Conservation (phyloP, 2,113 vertebrate species). For the Salvator merianae region DNA sequence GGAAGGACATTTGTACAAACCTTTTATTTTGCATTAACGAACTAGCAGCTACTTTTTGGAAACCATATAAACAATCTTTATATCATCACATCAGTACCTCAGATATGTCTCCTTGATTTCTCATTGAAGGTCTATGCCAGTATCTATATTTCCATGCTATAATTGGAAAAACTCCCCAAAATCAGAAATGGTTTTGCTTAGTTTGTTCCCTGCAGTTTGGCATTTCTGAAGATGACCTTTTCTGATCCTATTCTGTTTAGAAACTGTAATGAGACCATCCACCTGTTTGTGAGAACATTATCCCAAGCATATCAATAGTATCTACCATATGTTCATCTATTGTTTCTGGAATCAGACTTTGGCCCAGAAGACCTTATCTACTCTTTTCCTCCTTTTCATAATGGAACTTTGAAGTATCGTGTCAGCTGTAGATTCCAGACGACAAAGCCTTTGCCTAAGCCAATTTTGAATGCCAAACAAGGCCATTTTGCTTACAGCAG, state of each 20-base stretch:
- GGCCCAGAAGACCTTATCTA: background rate
- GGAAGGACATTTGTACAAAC: too few relatives aligned
- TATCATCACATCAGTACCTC: background rate
- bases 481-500: background rate
- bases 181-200: background rate
- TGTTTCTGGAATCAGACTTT: conserved; percentile 1
- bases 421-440: background rate
- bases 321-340: conserved; percentile 1
- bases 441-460: background rate
- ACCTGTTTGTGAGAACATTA: background rate
- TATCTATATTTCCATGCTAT: background rate
- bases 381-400: background rate
- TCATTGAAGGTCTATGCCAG: background rate
- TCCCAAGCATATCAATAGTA: background rate
- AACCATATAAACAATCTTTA: background rate
- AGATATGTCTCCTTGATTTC: background rate
- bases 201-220: background rate
- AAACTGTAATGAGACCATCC: background rate
- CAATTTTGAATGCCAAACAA: background rate
- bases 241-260: background rate
- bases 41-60: background rate
- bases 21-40: background rate
- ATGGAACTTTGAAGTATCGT: background rate
- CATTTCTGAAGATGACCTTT: background rate
- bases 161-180: background rate